Base-by-base conservation (phyloP, 2,888 invertebrate species). In the Acholoe squamosa region DNA sequence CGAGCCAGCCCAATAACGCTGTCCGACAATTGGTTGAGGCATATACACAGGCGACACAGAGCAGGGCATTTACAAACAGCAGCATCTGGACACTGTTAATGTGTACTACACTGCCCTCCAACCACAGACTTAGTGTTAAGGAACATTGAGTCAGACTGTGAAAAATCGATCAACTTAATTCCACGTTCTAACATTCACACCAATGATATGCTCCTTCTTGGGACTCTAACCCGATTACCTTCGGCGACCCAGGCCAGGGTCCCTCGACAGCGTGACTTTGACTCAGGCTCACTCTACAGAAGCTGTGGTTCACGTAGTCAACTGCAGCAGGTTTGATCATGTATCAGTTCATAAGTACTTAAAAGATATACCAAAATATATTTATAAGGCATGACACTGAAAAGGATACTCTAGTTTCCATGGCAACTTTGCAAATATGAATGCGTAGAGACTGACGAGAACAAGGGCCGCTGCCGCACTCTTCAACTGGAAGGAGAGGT, bases 51-150 rank as follows among this genome's bases (percentile, higher is more conserved):
- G 93, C 90, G 84, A 95, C 92, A 92, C 94, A 94, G 89, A 94
- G 89, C 0, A 93, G 88, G 80, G 94, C 94, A 91, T 95, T 94
- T 34, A 92, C 89, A 52, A 93, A 91, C 89, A 95, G 93, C 84
- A 94, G 89, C 3, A 92, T 43, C 90, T 94, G 94, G 71, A 94
- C 89, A 0, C 77, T 89, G 54, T 91, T 93, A 61, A 94, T 92
- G 31, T 93, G 93, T 10, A 94, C 28, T 91, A 92, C 91, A 92
- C 94, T 93, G 28, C 80, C 71, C 93, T 93, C 52, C 91, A 92
- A 76, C 92, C 93, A 89, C 93, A 94, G 89, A 16, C 12, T n/a
- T 43, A n/a, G 31, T n/a, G 92, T 93, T 89, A 93, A 93, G 92
- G 92, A n/a, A n/a, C n/a, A n/a, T n/a, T n/a, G n/a, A n/a, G n/a